These are phyloP conservation scores for Cyaniris semiargus DNA, from an alignment of 2,888 invertebrate genomes.

Conservation along the genomic window DNA sequence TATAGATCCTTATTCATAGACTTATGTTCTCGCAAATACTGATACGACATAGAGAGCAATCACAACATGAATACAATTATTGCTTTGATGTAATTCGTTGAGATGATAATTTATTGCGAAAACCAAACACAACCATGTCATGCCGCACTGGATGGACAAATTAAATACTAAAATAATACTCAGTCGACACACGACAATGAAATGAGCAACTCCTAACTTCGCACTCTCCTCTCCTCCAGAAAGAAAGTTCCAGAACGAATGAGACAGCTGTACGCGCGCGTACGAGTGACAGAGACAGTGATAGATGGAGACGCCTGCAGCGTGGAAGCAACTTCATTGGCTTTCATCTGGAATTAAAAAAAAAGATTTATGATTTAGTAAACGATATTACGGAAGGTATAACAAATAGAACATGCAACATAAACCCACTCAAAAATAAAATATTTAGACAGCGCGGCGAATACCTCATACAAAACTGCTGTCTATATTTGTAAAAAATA, in stretches of 20 bases:
- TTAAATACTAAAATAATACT: slow-evolving; percentile 48
- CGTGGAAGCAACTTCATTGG: slow-evolving; percentile 55
- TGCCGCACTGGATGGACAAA: slow-evolving; percentile 69
- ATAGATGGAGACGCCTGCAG: slow-evolving; percentile 57
- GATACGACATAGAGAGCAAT: slow-evolving; percentile 42
- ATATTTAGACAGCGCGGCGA: too few species aligned
- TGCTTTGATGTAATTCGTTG: slow-evolving; percentile 72
- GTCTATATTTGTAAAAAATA: too few species aligned
- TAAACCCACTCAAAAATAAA: too few species aligned
- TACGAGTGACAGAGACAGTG: slow-evolving; percentile 70
- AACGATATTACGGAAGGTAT: too few species aligned
- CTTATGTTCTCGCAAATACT: slow-evolving; percentile 4
- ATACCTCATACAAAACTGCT: too few species aligned
- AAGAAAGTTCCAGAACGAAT: slow-evolving; percentile 48
- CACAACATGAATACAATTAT: slow-evolving; percentile 49
- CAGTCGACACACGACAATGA: slow-evolving; percentile 41
- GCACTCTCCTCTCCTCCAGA: slow-evolving; percentile 37
- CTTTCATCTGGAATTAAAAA: slow-evolving; percentile 53
- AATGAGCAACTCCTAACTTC: slow-evolving; percentile 44
- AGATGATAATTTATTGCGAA: slow-evolving; percentile 54
- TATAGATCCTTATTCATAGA: neutral
- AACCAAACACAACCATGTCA: slow-evolving; percentile 53
- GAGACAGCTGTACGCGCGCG: slow-evolving; percentile 62
- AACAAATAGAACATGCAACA: too few species aligned
- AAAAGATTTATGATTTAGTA: neutral